Conservation (phyloP, 2,113 vertebrate species). For the Phylloscopus whistleri region DNA sequence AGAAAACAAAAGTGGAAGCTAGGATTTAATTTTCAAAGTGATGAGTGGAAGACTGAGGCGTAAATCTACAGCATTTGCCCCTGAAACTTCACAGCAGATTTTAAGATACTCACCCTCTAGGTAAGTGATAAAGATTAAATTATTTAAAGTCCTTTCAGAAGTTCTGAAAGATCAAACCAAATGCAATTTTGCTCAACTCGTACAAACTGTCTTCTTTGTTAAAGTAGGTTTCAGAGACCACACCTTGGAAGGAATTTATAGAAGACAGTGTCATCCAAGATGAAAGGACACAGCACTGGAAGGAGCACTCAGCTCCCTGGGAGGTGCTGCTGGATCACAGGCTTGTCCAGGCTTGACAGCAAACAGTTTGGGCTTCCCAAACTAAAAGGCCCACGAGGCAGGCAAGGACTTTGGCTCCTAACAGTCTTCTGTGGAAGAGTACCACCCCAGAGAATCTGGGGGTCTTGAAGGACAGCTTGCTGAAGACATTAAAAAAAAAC, state of each 20-base stretch:
- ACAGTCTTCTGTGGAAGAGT: background rate
- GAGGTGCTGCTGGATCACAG: background rate
- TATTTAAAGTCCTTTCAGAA: background rate
- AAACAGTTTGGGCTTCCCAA: background rate
- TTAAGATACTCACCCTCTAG: background rate
- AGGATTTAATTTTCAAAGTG: background rate
- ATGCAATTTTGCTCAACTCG: background rate
- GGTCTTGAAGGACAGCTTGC: background rate
- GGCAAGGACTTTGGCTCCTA: background rate
- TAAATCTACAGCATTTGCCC: background rate
- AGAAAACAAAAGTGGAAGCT: background rate
- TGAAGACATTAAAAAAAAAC: background rate
- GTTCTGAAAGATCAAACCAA: background rate
- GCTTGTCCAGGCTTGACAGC: background rate
- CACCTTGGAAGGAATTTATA: background rate
- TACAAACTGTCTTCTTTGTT: background rate
- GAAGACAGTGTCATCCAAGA: background rate
- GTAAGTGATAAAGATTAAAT: background rate
- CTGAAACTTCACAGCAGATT: background rate
- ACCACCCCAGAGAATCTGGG: background rate
- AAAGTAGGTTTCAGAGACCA: background rate
- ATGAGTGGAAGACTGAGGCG: background rate
- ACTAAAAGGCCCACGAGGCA: accelerated
- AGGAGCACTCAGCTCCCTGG: background rate
- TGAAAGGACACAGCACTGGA: background rate